A percentile compares a stretch with the other conserved stretches of the same genome.
phyloP scores from a whole-genome alignment of 2,797 vertebrate species.

The Prionace glauca region DNA sequence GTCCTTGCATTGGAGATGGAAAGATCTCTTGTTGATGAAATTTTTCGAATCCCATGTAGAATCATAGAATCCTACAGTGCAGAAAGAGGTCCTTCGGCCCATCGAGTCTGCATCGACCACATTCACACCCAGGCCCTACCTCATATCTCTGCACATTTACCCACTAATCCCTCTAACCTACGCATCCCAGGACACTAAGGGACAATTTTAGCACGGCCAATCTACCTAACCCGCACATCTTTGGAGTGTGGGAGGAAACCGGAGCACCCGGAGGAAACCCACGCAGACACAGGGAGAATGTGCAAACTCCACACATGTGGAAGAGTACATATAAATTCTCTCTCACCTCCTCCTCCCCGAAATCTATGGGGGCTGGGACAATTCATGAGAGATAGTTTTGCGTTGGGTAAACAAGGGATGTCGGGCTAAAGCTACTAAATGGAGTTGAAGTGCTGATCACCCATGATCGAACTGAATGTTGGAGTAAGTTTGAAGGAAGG shows the following conservation, averaged over 20 bases:
- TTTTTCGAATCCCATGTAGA: background rate
- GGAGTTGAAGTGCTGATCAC: background rate
- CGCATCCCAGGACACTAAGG: too few relatives aligned
- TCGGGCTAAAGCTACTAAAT: background rate
- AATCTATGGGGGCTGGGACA: background rate
- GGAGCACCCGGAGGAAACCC: too few relatives aligned
- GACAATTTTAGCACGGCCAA: too few relatives aligned
- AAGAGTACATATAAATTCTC: background rate
- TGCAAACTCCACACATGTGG: background rate
- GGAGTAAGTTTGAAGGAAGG: background rate
- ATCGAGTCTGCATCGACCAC: too few relatives aligned
- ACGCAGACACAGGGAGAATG: too few relatives aligned
- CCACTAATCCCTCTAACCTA: too few relatives aligned
- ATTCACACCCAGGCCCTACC: too few relatives aligned
- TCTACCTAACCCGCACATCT: too few relatives aligned
- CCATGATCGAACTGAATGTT: background rate
- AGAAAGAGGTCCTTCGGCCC: too few relatives aligned
- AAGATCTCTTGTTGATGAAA: background rate
- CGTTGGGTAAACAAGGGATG: background rate
- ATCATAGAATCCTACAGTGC: too few relatives aligned
- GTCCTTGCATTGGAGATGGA: background rate
- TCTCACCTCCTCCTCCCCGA: background rate
- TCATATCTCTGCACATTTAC: too few relatives aligned
- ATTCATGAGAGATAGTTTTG: background rate
- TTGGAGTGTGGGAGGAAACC: too few relatives aligned